A percentile compares a stretch with the other conserved stretches of the same genome.
Evolutionary conservation across 35 echinoderm and acorn worm genomes (phyloP).

Genomic region (Holothuria glaberrima): DNA sequence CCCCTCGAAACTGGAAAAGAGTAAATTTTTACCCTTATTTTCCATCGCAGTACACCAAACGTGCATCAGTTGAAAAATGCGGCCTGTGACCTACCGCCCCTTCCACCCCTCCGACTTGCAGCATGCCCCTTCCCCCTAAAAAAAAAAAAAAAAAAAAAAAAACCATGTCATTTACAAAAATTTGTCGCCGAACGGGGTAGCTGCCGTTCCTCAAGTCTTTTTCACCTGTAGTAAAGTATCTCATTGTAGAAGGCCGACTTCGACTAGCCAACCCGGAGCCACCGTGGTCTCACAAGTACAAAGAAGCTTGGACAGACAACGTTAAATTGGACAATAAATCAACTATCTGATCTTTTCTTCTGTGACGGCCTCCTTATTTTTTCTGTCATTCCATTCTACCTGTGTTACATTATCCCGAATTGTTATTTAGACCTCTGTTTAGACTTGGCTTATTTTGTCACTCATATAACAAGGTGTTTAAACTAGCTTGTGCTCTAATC

Average conservation of each 20-base stretch:
- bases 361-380: constrained; percentile 46
- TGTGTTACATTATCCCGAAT: constrained; percentile 61
- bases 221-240: constrained; percentile 55
- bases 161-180: no score
- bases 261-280: constrained; percentile 51
- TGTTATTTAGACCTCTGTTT: constrained; percentile 63
- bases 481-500: constrained; percentile 58
- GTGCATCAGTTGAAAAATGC: no score
- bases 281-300: constrained; percentile 30
- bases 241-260: constrained; percentile 10
- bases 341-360: constrained; percentile 54
- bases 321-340: constrained; percentile 60
- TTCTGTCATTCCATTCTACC: constrained; percentile 34
- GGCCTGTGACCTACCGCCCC: no score
- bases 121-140: no score
- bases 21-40: no score
- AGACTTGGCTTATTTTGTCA: constrained; percentile 60
- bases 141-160: no score
- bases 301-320: constrained; percentile 22
- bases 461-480: constrained; percentile 68
- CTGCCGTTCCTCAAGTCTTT: neutral
- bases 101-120: no score
- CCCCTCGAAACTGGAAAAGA: no score
- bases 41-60: no score
- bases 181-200: neutral